These are phyloP conservation scores for Phragmatobia fuliginosa DNA, from an alignment of 2,888 invertebrate species.

Conservation along the genomic window DNA sequence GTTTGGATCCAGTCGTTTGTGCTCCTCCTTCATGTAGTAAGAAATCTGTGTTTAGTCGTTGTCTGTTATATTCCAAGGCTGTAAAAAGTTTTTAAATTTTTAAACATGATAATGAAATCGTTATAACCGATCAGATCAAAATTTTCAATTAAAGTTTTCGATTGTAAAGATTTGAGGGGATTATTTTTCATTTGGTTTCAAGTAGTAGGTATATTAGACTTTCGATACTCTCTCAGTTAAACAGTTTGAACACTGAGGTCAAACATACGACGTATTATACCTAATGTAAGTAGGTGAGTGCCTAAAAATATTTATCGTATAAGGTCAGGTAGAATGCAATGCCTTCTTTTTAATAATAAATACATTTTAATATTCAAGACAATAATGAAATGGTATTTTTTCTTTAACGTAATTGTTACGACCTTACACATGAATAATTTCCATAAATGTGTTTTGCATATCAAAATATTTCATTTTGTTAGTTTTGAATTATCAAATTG, in stretches of 20 bases:
- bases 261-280: not conserved
- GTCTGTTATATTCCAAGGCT: constrained; percentile 66
- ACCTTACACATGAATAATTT: not conserved
- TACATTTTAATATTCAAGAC: not conserved
- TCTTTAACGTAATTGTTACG: not conserved
- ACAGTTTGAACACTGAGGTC: not conserved
- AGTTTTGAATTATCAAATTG: not conserved
- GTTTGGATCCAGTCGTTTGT: constrained; percentile 56
- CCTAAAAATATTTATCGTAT: not conserved
- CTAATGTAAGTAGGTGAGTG: not conserved
- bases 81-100: constrained; percentile 17
- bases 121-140: not conserved
- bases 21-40: constrained; percentile 74
- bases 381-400: not conserved
- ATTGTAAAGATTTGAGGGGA: not conserved
- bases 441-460: not conserved
- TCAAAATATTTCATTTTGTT: not conserved
- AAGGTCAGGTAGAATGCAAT: not conserved
- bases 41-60: constrained; percentile 72
- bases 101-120: not conserved
- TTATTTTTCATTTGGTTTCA: not conserved
- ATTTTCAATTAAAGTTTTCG: not conserved
- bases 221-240: not conserved
- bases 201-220: not conserved
- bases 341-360: not conserved